These are phyloP conservation scores for Meteorus sp. DNA, from an alignment of 1,140 invertebrate species.

Conservation along the genomic window DNA sequence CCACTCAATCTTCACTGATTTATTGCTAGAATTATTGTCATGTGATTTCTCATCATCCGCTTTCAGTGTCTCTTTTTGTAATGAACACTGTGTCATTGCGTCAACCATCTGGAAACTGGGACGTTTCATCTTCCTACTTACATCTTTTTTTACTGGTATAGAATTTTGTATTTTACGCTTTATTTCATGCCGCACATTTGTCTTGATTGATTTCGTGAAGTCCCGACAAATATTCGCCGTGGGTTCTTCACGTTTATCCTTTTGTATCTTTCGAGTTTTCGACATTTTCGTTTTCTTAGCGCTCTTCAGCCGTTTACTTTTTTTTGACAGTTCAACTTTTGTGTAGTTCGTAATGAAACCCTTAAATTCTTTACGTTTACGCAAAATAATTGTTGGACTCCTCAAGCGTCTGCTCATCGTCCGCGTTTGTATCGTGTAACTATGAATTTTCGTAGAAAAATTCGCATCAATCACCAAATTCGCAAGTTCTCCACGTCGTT, in stretches of 20 bases:
- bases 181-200: slow-evolving; percentile 22
- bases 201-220: slow-evolving; percentile 22
- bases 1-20: slow-evolving; percentile 36
- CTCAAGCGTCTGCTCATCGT: slow-evolving; percentile 28
- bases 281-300: slow-evolving; percentile 7
- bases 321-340: slow-evolving; percentile 12
- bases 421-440: slow-evolving; percentile 34
- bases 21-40: slow-evolving; percentile 2
- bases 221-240: neutral
- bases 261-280: slow-evolving; percentile 3
- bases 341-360: slow-evolving; percentile 2
- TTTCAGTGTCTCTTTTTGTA: slow-evolving; percentile 30
- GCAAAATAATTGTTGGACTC: slow-evolving; percentile 25
- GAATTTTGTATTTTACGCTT: neutral
- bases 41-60: slow-evolving; percentile 30
- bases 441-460: slow-evolving; percentile 39
- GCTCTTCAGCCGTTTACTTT: slow-evolving; percentile 8
- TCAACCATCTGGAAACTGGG: slow-evolving; percentile 32
- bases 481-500: slow-evolving; percentile 43
- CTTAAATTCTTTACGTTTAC: slow-evolving; percentile 10
- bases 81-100: slow-evolving; percentile 42
- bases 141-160: neutral
- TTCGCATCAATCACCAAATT: slow-evolving; percentile 50
- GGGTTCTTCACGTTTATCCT: neutral
- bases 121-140: neutral